phyloP scores from a whole-genome alignment of 2,888 invertebrate genomes.

The Rutpela maculata region DNA sequence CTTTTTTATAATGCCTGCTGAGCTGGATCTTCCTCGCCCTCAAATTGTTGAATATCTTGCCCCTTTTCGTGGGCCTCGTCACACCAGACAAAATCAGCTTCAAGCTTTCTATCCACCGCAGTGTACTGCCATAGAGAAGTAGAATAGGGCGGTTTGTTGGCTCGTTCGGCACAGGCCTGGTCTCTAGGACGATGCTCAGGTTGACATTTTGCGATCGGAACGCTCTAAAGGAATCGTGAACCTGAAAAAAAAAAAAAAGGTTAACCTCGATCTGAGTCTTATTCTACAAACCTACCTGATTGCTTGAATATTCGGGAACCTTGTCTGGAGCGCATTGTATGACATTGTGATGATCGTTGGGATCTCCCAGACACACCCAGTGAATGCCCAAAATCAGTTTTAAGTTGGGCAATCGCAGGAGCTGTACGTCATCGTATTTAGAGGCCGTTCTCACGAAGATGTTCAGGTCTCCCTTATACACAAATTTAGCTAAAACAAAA shows the following conservation, averaged over 20 bases:
- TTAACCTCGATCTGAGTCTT: neutral
- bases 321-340: constrained; percentile 97
- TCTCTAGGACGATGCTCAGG: constrained; percentile 86
- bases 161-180: constrained; percentile 77
- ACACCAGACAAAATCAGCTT: constrained; percentile 94
- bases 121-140: constrained; percentile 93
- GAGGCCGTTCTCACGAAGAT: constrained; percentile 97
- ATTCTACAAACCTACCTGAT: constrained; percentile 79
- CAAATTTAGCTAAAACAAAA: constrained; percentile 82
- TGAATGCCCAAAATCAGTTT: constrained; percentile 88
- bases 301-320: constrained; percentile 96
- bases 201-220: constrained; percentile 93
- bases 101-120: constrained; percentile 97
- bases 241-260: constrained; percentile 72
- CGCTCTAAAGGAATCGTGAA: constrained; percentile 96
- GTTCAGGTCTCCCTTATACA: constrained; percentile 94
- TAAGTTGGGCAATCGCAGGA: constrained; percentile 93
- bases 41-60: constrained; percentile 89
- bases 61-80: constrained; percentile 95
- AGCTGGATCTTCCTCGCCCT: constrained; percentile 92
- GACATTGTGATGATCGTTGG: constrained; percentile 96
- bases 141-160: constrained; percentile 79
- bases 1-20: constrained; percentile 92
- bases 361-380: constrained; percentile 95
- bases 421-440: constrained; percentile 98